A percentile compares a stretch with the other conserved stretches of the same genome.
Evolutionary conservation across 2,113 vertebrate genomes (phyloP).

Genomic region (Cinclus cinclus): DNA sequence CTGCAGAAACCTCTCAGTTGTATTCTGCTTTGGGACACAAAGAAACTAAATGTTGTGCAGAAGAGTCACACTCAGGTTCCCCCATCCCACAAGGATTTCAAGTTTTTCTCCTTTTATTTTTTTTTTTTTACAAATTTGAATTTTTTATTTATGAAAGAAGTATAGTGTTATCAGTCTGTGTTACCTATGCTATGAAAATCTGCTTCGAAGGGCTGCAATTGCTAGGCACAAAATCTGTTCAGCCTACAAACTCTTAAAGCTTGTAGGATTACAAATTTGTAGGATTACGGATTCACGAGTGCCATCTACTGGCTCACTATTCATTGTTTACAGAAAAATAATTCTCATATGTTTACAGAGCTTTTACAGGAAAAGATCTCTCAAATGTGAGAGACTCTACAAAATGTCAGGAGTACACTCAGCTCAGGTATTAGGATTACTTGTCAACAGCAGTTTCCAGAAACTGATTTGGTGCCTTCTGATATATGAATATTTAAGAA

Average conservation of each 20-base stretch:
- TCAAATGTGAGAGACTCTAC: neutral
- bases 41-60: neutral
- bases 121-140: neutral
- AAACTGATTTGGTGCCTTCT: neutral
- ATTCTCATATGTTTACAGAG: neutral
- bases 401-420: neutral
- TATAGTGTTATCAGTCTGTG: neutral
- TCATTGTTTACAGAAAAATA: neutral
- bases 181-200: neutral
- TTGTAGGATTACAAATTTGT: neutral
- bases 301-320: slow-evolving; percentile 41
- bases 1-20: neutral
- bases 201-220: neutral
- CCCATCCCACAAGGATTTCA: neutral
- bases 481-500: neutral
- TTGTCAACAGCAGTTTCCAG: neutral
- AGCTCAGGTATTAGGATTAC: neutral
- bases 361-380: neutral
- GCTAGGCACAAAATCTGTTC: neutral
- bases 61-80: neutral
- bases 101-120: neutral
- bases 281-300: neutral
- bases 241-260: neutral
- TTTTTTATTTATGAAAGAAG: neutral
- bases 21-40: neutral